Base-by-base conservation (phyloP, 1,140 invertebrate genomes). In the Drosophila mojavensis region DNA sequence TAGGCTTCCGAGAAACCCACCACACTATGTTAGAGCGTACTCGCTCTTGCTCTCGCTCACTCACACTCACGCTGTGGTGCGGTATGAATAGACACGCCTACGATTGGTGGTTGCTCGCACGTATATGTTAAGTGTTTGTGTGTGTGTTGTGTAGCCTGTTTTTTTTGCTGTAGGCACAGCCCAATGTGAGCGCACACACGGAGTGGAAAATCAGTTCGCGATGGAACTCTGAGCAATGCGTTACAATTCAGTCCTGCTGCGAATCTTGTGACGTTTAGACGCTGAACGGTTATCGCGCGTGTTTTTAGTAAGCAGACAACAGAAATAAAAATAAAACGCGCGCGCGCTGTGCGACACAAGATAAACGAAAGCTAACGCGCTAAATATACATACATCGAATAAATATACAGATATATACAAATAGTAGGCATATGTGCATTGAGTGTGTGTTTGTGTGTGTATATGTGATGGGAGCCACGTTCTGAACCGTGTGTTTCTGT, bases 181-280 rank as follows among this genome's bases (percentile, higher is more conserved):
- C 63, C 70, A 65, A 59, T 59, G 69, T 68, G 65, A 43, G 51
- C 53, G 30, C 53, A 33, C 30, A 55, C 65, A 51, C 51, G 41
- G 50, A 62, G 43, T 55, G 20, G 51, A 68, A 74, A 74, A 62
- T 74, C 65, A 74, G 71, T 74, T 69, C 71, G 71, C 71, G 58
- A 74, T 74, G 71, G 65, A 68, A 74, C 71, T 74, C 58, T 74
- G 71, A 74, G 71, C 71, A 69, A 58, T 69, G 71, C 65, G 71
- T 69, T 74, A 74, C 71, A 74, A 69, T 74, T 91, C 89, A 91
- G 89, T 91, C 89, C 89, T 91, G 89, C 89, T 91, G 89, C 89
- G 89, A 79, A 85, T 91, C 89, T 91, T 75, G 81, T 78, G 83
- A 88, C 89, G 89, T 79, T 64, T 91, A 91, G 89, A 91, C 75